Conservation (phyloP, 2,797 vertebrate genomes). For the Dallia pectoralis region DNA sequence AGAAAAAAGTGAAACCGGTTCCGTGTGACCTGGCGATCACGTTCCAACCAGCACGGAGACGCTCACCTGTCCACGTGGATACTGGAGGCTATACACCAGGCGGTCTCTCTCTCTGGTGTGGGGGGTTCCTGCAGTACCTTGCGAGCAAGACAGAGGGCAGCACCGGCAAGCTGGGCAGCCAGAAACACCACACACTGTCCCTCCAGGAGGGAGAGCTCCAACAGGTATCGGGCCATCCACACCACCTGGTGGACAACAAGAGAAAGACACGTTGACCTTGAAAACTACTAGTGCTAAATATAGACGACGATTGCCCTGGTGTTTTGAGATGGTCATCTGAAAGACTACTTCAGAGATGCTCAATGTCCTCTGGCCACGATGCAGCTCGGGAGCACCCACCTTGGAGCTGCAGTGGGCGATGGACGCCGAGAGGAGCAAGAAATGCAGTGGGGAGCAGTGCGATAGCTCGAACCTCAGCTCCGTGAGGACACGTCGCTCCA, state of each 20-base stretch:
- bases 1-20: background rate
- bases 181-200: slow-evolving; percentile 74
- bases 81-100: slow-evolving; percentile 72
- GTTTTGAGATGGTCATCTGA: too few species aligned
- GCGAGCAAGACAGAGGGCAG: slow-evolving; percentile 78
- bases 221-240: slow-evolving; percentile 81
- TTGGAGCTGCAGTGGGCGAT: slow-evolving; percentile 69
- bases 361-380: too few species aligned
- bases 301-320: too few species aligned
- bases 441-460: slow-evolving; percentile 76
- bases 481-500: slow-evolving; percentile 80
- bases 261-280: too few species aligned
- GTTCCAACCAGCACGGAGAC: background rate
- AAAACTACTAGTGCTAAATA: too few species aligned
- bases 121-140: slow-evolving; percentile 64
- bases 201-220: slow-evolving; percentile 83
- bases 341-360: too few species aligned
- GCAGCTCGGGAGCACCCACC: slow-evolving; percentile 53
- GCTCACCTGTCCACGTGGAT: slow-evolving; percentile 67
- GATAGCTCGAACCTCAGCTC: slow-evolving; percentile 79
- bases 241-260: slow-evolving; percentile 58
- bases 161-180: slow-evolving; percentile 77
- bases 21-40: background rate
- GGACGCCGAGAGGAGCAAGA: slow-evolving; percentile 75
- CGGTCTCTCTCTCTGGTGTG: slow-evolving; percentile 62